Evolutionary conservation across 2,888 invertebrate species (phyloP), one percentile per base, ranked within the genome.

Genomic region (Germaria angustata): DNA sequence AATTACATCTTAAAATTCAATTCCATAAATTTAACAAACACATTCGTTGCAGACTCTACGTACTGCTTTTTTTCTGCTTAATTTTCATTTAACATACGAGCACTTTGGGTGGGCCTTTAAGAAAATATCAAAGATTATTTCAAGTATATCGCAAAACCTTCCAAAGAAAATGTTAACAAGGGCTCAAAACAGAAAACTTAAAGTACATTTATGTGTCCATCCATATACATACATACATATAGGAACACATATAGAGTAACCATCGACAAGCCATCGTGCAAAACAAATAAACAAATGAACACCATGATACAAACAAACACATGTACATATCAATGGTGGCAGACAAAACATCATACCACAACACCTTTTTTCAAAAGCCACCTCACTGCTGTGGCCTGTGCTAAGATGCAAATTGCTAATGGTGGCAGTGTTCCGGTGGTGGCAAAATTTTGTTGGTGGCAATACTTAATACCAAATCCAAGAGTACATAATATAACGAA

Each of bases 111-210:
- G 80, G 80, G 68, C 75, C 61, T 63, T 61, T 75, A 69, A 75
- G 68, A 69, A 63, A 73, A 75, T 69, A 80, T 75, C 80, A 75
- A 80, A 75, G 80, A 75, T 63, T 75, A 80, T 80, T 75, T 69
- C 80, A 80, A 75, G 80, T 80, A 22, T 69, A 68, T 80, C 61
- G 68, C 36, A 32, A 69, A 69, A 80, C 75, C 80, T 80, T 80
- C 76, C 76, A 76, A 71, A 55, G 82, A 82, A 82, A 76, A 59
- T 82, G 82, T 82, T 82, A 82, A 82, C 82, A 82, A 82, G 82
- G 79, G 59, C 72, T 68, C 11, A 73, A 68, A 77, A 79, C 79
- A 80, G 79, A 73, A 80, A 80, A 80, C 51, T 53, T 73, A 73
- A 80, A 80, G 72, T 80, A 80, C 79, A 80, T 80, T 80, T 80